Base-by-base conservation (phyloP, 2,888 invertebrate genomes). In the Drosophila melanosoma region DNA sequence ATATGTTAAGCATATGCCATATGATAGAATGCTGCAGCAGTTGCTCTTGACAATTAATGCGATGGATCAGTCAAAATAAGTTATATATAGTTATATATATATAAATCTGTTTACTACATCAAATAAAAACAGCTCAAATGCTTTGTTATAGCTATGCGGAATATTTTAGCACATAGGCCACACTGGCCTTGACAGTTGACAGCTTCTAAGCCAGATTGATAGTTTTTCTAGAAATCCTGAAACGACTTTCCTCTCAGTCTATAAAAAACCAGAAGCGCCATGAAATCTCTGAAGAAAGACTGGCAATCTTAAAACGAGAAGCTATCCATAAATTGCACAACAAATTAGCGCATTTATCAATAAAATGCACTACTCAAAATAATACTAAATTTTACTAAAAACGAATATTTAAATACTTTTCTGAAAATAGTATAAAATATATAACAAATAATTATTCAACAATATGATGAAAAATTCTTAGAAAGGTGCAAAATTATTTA, bases 11-110 rank as follows among this genome's bases (percentile, higher is more conserved):
- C 57, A 49, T 38, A 60, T 23, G 52, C 15, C 26, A 62, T 65
- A 40, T 45, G 32, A 20, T 64, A 53, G 54, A 66, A 60, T 61
- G 56, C 54, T 15, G 35, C 20, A 64, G 23, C 68, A 74, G 83
- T 81, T 75, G 69, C 81, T 48, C 51, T 33, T 67, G 74, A 73
- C 78, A 80, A 70, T 57, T 68, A 60, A 73, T 57, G 49, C 17
- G 38, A 53, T 23, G n/a, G 45, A 29, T 38, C 17, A 12, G 15
- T 10, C 10, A 17, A 12, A n/a, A 23, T 36, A 48, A 40, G 29
- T 56, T 17, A 17, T 60, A 65, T 40, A 57, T 59, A 36, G 15
- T 8, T 36, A 33, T 20, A 54, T 20, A 36, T 53, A 29, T 20
- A 36, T 53, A 32, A 63, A 36, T 26, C 63, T 8, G 35, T 62